phyloP scores from a whole-genome alignment of 2,797 vertebrate species.

The Bovichtus diacanthus region DNA sequence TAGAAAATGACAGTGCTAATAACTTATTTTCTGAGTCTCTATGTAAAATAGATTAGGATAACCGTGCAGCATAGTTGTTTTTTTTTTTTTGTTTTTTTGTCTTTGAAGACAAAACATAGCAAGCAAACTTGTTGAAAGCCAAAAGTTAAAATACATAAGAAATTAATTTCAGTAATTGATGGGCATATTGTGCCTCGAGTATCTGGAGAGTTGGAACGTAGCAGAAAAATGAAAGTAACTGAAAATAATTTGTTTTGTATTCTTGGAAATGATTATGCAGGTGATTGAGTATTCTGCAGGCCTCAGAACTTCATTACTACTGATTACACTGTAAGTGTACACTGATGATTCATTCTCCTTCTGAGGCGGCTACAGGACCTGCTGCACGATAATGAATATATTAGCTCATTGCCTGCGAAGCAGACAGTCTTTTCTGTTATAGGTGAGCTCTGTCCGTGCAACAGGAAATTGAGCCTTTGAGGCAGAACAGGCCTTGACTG shows the following conservation, averaged over 20 bases:
- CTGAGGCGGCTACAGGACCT: conserved; percentile 24
- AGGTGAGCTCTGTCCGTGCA: conserved; percentile 5
- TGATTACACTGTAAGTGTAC: conserved; percentile 29
- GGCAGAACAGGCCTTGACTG: background rate
- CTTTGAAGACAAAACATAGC: background rate
- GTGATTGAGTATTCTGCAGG: conserved; percentile 29
- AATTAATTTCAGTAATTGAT: background rate
- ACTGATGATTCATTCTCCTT: conserved; percentile 43
- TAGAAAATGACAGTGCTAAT: background rate
- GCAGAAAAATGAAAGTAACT: background rate
- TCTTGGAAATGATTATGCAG: conserved; percentile 31
- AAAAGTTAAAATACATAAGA: background rate
- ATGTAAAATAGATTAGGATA: background rate
- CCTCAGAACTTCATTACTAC: conserved; percentile 25
- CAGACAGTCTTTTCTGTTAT: background rate
- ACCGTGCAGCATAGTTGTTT: background rate
- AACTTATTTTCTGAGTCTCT: background rate
- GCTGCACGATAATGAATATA: conserved; percentile 31
- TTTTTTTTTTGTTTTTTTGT: background rate
- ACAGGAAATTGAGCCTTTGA: conserved; percentile 12
- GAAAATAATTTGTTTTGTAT: conserved; percentile 14
- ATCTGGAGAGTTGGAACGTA: background rate
- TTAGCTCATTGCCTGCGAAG: conserved; percentile 3
- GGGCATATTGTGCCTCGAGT: background rate
- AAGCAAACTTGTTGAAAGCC: background rate